Base-by-base conservation (phyloP, 2,888 invertebrate genomes). In the Bellardia pandia region DNA sequence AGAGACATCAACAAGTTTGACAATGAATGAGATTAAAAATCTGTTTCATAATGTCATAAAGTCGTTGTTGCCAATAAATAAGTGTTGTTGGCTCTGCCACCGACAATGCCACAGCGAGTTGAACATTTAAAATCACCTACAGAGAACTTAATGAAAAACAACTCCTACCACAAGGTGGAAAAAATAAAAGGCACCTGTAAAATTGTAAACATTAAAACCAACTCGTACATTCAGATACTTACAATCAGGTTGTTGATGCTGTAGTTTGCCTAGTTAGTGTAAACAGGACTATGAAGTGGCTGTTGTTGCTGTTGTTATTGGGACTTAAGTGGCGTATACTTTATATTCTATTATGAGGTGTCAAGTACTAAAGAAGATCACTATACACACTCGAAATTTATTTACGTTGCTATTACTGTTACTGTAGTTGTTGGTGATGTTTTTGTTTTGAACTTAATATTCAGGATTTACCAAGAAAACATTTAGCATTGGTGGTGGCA, bases 341-440 rank as follows among this genome's bases (percentile, higher is more conserved):
- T 87, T 81, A 85, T 91, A 91, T 92, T 92, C 91, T 91, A 92
- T 92, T 91, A 92, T 91, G 92, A 92, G 92, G 92, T 92, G 92
- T 91, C 92, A 91, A 92, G 92, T 92, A 91, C 83, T 62, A 4
- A 90, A 90, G 91, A 90, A 81, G 85, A 87, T 87, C 87, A 85
- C 85, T 87, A 68, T 75, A 78, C 81, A 81, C 56, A 71, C 76
- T 83, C 23, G 76, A 87, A 81, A 81, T 81, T 87, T 81, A 82
- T 85, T 87, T 87, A 85, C 71, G 42, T 60, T 51, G 45, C 42
- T 23, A 42, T 16, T 51, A 23, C 45, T 78, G 56, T 45, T 72
- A 42, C 30, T 37, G 11, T 45, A 72, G 62, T 45, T 72, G 53
- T 40, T 37, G 6, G 40, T 66, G 30, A 71, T 37, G 23, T 72